phyloP scores from a whole-genome alignment of 2,888 invertebrate species.

The Pseudoips prasinana region DNA sequence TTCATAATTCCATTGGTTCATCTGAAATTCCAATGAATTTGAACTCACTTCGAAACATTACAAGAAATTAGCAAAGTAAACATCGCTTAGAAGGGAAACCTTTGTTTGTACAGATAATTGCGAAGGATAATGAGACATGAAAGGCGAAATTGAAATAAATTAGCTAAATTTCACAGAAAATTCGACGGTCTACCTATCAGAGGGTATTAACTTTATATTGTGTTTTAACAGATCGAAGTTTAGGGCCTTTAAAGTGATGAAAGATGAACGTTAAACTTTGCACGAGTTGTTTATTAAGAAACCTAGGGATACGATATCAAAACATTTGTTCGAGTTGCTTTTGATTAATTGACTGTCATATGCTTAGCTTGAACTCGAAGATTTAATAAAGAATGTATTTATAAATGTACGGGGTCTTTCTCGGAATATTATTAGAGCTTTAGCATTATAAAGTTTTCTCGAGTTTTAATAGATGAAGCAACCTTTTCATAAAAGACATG shows the following conservation, averaged over 20 bases:
- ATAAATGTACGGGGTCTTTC: too few relatives aligned
- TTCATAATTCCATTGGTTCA: not conserved
- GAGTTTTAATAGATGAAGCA: too few relatives aligned
- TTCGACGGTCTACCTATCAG: conserved; percentile 32
- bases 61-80: conserved; percentile 39
- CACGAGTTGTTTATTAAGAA: too few relatives aligned
- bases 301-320: too few relatives aligned
- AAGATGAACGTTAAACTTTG: too few relatives aligned
- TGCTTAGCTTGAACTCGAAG: too few relatives aligned
- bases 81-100: conserved; percentile 35
- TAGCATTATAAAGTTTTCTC: too few relatives aligned
- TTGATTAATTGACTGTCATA: too few relatives aligned
- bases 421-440: too few relatives aligned
- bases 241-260: conserved; percentile 29
- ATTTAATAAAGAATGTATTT: too few relatives aligned
- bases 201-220: conserved; percentile 32
- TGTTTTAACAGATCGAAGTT: conserved; percentile 33
- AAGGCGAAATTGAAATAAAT: conserved; percentile 50
- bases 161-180: conserved; percentile 35
- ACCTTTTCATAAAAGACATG: too few relatives aligned
- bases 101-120: conserved; percentile 47
- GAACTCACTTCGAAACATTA: conserved; percentile 30
- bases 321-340: too few relatives aligned
- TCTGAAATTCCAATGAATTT: conserved; percentile 19
- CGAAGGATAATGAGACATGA: conserved; percentile 43